Base-by-base conservation (phyloP, 2,113 vertebrate species). In the Phaetusa simplex region DNA sequence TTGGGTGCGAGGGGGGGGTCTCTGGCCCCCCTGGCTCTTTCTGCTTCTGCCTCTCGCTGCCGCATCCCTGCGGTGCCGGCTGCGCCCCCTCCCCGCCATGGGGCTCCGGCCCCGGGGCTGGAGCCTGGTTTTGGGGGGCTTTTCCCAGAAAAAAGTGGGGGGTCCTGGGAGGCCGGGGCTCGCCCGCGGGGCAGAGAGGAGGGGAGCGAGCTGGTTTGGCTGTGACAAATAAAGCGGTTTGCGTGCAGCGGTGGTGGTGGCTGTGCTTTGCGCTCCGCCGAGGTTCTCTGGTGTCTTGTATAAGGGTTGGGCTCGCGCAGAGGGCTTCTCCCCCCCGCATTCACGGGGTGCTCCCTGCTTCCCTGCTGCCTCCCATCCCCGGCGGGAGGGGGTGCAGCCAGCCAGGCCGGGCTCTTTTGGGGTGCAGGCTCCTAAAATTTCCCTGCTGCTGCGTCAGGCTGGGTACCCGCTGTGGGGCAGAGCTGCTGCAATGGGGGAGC, bases 171-270 rank as follows among this genome's bases (percentile, higher is more conserved):
- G 47, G 22, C 47, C 73, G 88, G 67, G 24, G 76, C 70, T 82
- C 1, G 1, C 43, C 78, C 11, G 0, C 0, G 0, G 53, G 12
- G 16, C 17, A 18, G n/a, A 18, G 66, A 59, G 53, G 21, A 93
- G 43, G 47, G 40, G 15, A 23, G 12, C 1, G 55, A 88, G 38
- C 72, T 53, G 76, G 30, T 77, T 40, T 76, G 95, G 47, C 73
- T 56, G 67, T 61, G 88, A 45, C 12, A 45, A 97, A 96, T 95
- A 92, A 97, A 97, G 47, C 1, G 6, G 34, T 86, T 24, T 55
- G 77, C 3, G 49, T 40, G 65, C 71, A 53, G 56, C 0, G 1
- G 29, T 4, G 73, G 62, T 40, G 87, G 58, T 47, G 90, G 65
- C 64, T 50, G 69, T 29, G 71, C 86, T 90, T 50, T 29, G 43